phyloP scores from a whole-genome alignment of 2,888 invertebrate species.

The Coecobrya sp. region DNA sequence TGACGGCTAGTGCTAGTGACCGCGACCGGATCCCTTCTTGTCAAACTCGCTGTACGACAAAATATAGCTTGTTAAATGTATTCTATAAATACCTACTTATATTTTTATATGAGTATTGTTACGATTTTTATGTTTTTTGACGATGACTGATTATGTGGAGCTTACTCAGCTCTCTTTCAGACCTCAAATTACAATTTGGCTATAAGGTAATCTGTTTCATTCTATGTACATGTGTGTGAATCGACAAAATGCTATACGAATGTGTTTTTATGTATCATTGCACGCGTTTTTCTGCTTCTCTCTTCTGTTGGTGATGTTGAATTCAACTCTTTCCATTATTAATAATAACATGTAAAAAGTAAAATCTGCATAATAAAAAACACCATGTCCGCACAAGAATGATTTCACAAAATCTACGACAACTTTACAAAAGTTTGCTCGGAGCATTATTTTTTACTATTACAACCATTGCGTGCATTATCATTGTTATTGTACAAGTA shows the following conservation, averaged over 20 bases:
- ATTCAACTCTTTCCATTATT: constrained; percentile 50
- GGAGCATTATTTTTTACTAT: constrained; percentile 35
- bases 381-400: constrained; percentile 53
- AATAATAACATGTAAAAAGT: constrained; percentile 73
- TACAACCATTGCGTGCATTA: background rate
- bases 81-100: constrained; percentile 29
- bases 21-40: constrained; percentile 53
- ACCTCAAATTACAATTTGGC: background rate
- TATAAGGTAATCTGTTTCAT: constrained; percentile 26
- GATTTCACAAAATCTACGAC: constrained; percentile 64
- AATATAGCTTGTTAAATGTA: background rate
- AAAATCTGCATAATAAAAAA: constrained; percentile 69
- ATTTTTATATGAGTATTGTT: background rate
- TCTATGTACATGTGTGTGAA: background rate
- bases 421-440: constrained; percentile 55
- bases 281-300: background rate
- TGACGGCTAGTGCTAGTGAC: background rate
- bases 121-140: constrained; percentile 40
- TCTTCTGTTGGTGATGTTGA: too few relatives aligned
- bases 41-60: background rate
- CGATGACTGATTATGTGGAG: constrained; percentile 75
- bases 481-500: constrained; percentile 5
- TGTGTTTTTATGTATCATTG: background rate
- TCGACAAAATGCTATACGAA: background rate
- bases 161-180: constrained; percentile 74